These are phyloP conservation scores for Protomyctophum bolini DNA, from an alignment of 2,113 vertebrate species.

Conservation along the genomic window DNA sequence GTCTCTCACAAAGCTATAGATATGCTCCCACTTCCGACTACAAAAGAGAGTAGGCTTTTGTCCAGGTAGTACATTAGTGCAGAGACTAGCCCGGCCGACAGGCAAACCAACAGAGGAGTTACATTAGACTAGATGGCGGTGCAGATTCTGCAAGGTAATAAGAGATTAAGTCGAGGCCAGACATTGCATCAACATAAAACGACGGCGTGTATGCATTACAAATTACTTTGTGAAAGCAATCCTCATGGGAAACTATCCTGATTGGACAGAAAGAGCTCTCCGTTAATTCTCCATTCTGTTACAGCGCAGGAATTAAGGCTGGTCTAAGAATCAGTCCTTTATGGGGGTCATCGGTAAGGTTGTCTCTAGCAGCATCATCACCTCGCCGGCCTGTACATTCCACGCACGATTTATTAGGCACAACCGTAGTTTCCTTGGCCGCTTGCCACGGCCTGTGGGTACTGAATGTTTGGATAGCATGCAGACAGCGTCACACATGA, in stretches of 20 bases:
- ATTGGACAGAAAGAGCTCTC: constrained; percentile 1
- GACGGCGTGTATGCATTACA: constrained; percentile 13
- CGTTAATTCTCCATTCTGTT: constrained; percentile 44
- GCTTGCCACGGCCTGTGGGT: constrained; percentile 22
- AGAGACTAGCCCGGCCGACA: constrained; percentile 3
- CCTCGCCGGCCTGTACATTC: not conserved
- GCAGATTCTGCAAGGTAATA: not conserved
- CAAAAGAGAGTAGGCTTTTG: not conserved
- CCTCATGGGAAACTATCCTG: constrained; percentile 11
- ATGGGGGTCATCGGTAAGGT: not conserved
- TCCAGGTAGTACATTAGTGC: constrained; percentile 3
- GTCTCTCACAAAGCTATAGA: not conserved
- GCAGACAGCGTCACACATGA: not conserved
- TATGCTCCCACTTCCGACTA: constrained; percentile 8
- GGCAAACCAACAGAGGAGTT: not conserved
- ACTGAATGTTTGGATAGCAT: constrained; percentile 19
- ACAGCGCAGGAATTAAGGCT: constrained; percentile 23
- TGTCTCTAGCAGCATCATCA: constrained; percentile 14
- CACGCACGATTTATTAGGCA: constrained; percentile 38
- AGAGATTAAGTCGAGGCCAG: constrained; percentile 12
- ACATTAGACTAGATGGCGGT: not conserved
- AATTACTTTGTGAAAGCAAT: constrained; percentile 25
- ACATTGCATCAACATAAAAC: constrained; percentile 10
- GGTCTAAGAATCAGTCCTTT: constrained; percentile 16
- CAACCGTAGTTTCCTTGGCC: constrained; percentile 53